Evolutionary conservation across 2,113 vertebrate genomes (phyloP).

Genomic region (Papio anubis): DNA sequence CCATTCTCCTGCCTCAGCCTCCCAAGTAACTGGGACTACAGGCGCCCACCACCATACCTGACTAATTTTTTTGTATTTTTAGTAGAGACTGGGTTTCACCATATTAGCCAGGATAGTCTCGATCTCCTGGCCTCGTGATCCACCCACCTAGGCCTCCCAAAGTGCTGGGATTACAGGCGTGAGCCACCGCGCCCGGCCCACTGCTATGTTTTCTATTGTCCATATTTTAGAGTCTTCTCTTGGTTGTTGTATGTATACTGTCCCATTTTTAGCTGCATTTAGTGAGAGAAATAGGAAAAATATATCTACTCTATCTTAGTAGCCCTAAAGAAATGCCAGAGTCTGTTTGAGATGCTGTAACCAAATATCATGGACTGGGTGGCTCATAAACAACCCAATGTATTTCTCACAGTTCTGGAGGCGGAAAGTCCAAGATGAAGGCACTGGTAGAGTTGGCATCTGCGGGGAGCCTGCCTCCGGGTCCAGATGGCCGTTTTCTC

Average conservation of each 20-base stretch:
- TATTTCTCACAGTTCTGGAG: neutral
- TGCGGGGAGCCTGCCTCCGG: neutral
- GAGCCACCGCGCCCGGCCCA: fast-evolving
- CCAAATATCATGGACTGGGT: too few relatives aligned
- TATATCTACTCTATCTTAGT: neutral
- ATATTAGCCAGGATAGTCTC: too few relatives aligned
- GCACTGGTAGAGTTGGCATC: neutral
- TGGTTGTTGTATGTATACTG: neutral
- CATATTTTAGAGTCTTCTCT: neutral
- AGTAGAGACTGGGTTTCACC: too few relatives aligned
- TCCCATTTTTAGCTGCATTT: neutral
- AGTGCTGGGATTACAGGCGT: too few relatives aligned
- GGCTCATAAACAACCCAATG: neutral
- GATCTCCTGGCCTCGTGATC: too few relatives aligned
- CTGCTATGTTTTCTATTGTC: too few relatives aligned
- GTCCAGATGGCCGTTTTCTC: neutral
- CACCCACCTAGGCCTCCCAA: too few relatives aligned
- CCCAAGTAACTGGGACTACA: too few relatives aligned
- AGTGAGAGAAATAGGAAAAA: neutral
- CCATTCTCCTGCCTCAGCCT: too few relatives aligned
- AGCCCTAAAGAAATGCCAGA: neutral
- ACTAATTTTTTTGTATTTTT: too few relatives aligned
- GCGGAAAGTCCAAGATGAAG: neutral
- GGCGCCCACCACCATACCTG: too few relatives aligned
- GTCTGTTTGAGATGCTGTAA: neutral